Base-by-base conservation (phyloP, 2,113 vertebrate genomes). In the Cairina moschata region DNA sequence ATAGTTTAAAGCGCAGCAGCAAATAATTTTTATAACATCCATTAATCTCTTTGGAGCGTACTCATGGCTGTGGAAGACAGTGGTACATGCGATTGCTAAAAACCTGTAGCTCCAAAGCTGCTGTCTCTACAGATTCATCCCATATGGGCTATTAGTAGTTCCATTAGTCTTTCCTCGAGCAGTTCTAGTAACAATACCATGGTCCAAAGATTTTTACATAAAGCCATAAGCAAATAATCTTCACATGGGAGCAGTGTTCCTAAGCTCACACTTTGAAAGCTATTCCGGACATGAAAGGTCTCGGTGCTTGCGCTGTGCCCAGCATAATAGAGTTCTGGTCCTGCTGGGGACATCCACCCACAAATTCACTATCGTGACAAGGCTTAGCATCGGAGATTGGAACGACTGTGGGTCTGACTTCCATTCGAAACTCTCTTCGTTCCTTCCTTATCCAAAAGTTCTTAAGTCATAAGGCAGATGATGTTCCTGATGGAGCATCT, bases 41-140 rank as follows among this genome's bases (percentile, higher is more conserved):
- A 42, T 91, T 94, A 59, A 94, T 75, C 56, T 95, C n/a, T 90
- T 72, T 85, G 74, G 89, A 91, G 36, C 34, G 10, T 54, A 79
- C 76, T 89, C 67, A 26, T 62, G 44, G 89, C 52, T 84, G n/a
- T 73, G 40, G 68, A 93, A 92, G 58, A 76, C 86, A 69, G 36
- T n/a, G 18, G 58, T 69, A 83, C 55, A 42, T 17, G 34, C 40
- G 36, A 25, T 74, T 90, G 54, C 36, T 77, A 85, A 85, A 90
- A 91, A 18, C 76, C 17, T 83, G 13, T 59, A 84, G 36, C 80
- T 92, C 83, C 50, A 34, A 87, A 91, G 60, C 22, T 29, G 36
- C 50, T 0, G 0, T 84, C 62, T 63, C 79, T 22, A 66, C 31
- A 86, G 66, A 76, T 86, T 72, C 40, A 66, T 79, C 54, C 50